These are phyloP conservation scores for Aphaenogaster rudis DNA, from an alignment of 1,140 invertebrate genomes.

Conservation along the genomic window DNA sequence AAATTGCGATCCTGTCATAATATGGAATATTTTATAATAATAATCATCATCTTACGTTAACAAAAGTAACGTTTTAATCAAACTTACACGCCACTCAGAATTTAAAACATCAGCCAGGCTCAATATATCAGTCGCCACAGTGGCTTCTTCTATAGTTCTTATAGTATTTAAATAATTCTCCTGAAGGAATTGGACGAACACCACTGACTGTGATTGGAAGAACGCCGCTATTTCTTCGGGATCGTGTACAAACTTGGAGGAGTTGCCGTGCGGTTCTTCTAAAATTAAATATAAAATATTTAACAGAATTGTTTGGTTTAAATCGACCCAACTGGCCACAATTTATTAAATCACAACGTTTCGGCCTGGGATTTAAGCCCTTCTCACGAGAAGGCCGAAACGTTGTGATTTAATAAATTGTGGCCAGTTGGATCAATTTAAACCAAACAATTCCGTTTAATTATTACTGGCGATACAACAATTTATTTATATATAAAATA, in stretches of 20 bases:
- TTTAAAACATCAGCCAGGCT: conserved; percentile 89
- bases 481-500: too few species aligned
- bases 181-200: conserved; percentile 90
- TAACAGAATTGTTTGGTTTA: too few species aligned
- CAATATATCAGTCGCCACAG: conserved; percentile 88
- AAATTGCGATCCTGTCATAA: conserved; percentile 81
- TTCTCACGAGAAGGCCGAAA: too few species aligned
- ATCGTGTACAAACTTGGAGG: conserved; percentile 88
- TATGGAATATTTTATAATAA: conserved; percentile 5
- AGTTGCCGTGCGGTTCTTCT: conserved; percentile 74
- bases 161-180: conserved; percentile 93
- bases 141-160: conserved; percentile 87
- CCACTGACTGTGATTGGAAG: conserved; percentile 89
- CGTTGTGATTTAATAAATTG: too few species aligned
- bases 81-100: conserved; percentile 89
- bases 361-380: too few species aligned
- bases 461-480: too few species aligned
- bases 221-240: conserved; percentile 89
- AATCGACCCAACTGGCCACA: too few species aligned
- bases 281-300: not conserved
- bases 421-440: too few species aligned
- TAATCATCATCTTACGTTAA: conserved; percentile 9
- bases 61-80: not conserved
- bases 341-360: too few species aligned
- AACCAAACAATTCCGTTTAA: too few species aligned